Evolutionary conservation across 2,113 vertebrate genomes (phyloP).

Genomic region (Accipiter cooperii): DNA sequence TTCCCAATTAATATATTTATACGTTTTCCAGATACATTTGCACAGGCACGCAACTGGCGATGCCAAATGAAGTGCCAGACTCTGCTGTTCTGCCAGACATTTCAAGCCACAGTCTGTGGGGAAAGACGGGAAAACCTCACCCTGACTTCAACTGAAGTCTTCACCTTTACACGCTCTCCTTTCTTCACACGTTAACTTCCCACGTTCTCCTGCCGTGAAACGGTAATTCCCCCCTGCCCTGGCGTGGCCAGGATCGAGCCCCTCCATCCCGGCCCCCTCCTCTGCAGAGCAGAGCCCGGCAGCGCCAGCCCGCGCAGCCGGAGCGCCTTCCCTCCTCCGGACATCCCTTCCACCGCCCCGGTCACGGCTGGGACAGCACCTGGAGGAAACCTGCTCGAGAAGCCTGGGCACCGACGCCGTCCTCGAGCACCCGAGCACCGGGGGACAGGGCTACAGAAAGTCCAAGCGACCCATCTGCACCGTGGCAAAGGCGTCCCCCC

Average conservation of each 20-base stretch:
- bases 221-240: not conserved
- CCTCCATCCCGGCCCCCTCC: no score
- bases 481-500: not conserved
- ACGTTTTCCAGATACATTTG: not conserved
- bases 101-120: not conserved
- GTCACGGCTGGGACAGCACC: not conserved
- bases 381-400: not conserved
- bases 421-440: accelerated
- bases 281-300: not conserved
- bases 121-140: not conserved
- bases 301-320: accelerated
- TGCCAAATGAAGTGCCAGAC: not conserved
- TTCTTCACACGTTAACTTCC: not conserved
- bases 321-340: not conserved
- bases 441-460: not conserved
- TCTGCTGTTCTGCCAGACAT: not conserved
- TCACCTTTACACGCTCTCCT: not conserved
- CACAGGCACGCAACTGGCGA: not conserved
- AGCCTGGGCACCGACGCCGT: accelerated
- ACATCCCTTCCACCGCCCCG: not conserved
- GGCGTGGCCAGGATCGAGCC: accelerated
- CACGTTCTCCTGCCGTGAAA: not conserved
- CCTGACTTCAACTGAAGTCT: not conserved
- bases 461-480: no score
- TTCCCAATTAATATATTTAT: not conserved